A percentile compares a stretch with the other conserved stretches of the same genome.
These are phyloP conservation scores for Corella eumyota DNA, from an alignment of 23 tunicate genomes.

Conservation along the genomic window DNA sequence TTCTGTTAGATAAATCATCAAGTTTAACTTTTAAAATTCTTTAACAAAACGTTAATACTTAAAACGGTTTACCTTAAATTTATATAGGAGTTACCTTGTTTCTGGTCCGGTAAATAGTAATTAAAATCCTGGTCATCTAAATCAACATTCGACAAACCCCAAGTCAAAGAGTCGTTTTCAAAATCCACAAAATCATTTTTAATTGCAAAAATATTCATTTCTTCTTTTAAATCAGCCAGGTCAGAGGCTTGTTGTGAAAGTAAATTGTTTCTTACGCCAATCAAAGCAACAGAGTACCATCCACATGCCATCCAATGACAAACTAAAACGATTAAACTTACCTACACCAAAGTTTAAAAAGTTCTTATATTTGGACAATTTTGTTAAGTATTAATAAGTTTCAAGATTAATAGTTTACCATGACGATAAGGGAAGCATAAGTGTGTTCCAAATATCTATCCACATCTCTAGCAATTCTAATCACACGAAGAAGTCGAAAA, in stretches of 20 bases:
- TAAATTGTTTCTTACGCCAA: constrained; percentile 10
- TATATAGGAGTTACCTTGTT: no score
- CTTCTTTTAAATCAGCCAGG: no score
- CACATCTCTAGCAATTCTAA: constrained; percentile 61
- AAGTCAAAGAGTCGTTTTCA: not conserved
- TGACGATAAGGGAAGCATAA: constrained; percentile 45
- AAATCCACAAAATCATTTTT: constrained; percentile 5
- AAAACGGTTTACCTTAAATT: no score
- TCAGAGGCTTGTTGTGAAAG: no score
- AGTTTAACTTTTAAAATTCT: no score
- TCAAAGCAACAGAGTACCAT: constrained; percentile 48
- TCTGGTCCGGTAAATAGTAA: no score
- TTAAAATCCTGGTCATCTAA: no score
- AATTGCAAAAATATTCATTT: no score
- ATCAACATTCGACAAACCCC: constrained; percentile 1
- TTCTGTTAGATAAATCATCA: no score
- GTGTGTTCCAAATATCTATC: constrained; percentile 58
- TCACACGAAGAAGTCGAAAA: constrained; percentile 46
- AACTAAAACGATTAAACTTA: constrained; percentile 33
- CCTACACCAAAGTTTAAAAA: constrained; percentile 1
- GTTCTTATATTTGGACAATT: not conserved
- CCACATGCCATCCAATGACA: constrained; percentile 93
- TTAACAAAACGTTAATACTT: no score
- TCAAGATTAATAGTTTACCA: constrained; percentile 24
- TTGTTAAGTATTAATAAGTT: not conserved